Evolutionary conservation across 2,888 invertebrate genomes (phyloP).

Genomic region (Scelioninae gen. 1): DNA sequence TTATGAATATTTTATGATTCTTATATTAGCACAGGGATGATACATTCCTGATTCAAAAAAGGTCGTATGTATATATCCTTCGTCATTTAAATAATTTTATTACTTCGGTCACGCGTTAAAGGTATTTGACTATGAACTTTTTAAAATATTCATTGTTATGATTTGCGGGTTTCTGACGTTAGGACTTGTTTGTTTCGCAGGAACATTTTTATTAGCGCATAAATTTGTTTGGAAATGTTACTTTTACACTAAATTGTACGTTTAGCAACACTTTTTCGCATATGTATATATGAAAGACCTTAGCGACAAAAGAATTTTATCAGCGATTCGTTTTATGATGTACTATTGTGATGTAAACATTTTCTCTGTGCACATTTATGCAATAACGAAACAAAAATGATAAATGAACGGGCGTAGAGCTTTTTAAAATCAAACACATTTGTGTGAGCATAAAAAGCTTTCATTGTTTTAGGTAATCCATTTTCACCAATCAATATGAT

Average conservation of each 20-base stretch:
- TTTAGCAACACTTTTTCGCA: too few species aligned
- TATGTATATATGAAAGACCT: too few species aligned
- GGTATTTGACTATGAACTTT: constrained; percentile 3
- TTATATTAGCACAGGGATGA: constrained; percentile 1
- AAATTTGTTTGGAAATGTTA: neutral
- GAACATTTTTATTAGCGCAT: neutral
- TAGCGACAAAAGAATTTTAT: too few species aligned
- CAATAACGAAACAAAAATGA: too few species aligned
- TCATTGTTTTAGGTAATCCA: constrained; percentile 5
- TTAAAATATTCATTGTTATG: constrained; percentile 3
- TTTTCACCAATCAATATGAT: neutral
- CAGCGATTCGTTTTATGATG: too few species aligned
- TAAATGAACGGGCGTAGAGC: neutral
- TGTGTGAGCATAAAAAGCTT: neutral
- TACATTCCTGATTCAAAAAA: constrained; percentile 3
- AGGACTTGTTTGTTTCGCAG: neutral
- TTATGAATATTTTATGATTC: constrained; percentile 5
- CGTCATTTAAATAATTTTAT: constrained; percentile 12
- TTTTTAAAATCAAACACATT: neutral
- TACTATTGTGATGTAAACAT: too few species aligned
- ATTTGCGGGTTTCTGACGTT: neutral
- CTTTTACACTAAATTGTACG: too few species aligned
- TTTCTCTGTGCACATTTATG: too few species aligned
- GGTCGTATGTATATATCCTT: neutral
- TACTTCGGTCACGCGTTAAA: neutral